Evolutionary conservation across 1,140 invertebrate species (phyloP).

Genomic region (Drosophila kepulauana): DNA sequence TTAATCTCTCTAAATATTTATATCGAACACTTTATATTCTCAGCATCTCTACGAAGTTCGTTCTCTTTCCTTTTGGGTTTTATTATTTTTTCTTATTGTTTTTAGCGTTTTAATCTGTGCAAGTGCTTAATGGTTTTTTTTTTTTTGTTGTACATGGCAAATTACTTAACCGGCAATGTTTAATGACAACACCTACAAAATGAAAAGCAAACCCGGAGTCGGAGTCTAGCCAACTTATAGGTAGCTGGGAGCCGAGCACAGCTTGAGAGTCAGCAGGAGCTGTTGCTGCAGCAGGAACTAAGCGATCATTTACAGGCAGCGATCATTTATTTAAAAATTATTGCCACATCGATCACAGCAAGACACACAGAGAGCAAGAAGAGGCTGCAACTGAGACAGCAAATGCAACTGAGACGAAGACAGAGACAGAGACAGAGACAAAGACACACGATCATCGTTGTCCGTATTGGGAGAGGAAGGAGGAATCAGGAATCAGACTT

Average conservation of each 20-base stretch:
- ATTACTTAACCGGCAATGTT: conserved; percentile 71
- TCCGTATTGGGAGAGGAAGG: neutral
- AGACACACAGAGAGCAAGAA: conserved; percentile 47
- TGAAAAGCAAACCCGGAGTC: neutral
- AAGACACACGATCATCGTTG: conserved; percentile 13
- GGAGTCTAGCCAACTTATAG: conserved; percentile 6
- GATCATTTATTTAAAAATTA: conserved; percentile 84
- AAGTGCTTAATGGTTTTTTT: conserved; percentile 66
- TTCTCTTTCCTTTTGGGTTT: neutral
- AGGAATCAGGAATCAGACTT: conserved; percentile 8
- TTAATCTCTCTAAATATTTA: too few species aligned
- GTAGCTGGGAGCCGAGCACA: conserved; percentile 27
- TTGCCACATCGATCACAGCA: conserved; percentile 80
- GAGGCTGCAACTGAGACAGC: neutral
- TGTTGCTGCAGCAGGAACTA: conserved; percentile 37
- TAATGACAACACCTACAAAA: conserved; percentile 78
- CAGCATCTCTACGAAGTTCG: too few species aligned
- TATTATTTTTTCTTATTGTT: neutral
- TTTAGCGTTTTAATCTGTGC: conserved; percentile 11
- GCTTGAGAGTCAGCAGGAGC: conserved; percentile 37
- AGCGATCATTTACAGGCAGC: conserved; percentile 75
- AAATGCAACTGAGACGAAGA: neutral
- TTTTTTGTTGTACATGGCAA: conserved; percentile 62
- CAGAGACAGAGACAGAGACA: conserved; percentile 5
- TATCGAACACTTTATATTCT: too few species aligned